These are phyloP conservation scores for Tachyglossus aculeatus DNA, from an alignment of 2,797 vertebrate species.

Conservation along the genomic window DNA sequence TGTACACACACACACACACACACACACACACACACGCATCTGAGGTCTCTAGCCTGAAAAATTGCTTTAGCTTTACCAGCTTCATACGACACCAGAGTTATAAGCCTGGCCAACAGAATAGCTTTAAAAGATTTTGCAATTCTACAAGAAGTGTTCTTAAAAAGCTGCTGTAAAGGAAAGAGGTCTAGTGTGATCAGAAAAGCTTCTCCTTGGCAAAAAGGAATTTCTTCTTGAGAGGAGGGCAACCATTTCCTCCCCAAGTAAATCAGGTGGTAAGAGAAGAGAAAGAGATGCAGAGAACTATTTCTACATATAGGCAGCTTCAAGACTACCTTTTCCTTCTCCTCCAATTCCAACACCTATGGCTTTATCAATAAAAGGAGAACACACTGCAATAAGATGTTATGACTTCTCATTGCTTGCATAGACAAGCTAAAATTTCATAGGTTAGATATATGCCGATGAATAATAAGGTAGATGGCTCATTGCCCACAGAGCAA, in stretches of 20 bases:
- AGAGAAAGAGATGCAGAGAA: background rate
- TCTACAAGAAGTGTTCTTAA: too few species aligned
- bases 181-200: too few species aligned
- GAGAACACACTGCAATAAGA: conserved; percentile 9
- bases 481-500: background rate
- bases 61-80: too few species aligned
- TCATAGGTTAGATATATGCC: conserved; percentile 17
- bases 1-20: too few species aligned
- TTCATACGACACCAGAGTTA: too few species aligned
- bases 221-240: background rate
- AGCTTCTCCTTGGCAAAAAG: background rate
- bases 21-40: too few species aligned
- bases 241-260: background rate
- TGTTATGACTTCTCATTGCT: conserved; percentile 14
- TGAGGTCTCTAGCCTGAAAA: too few species aligned
- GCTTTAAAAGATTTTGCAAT: too few species aligned
- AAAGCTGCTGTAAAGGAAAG: too few species aligned
- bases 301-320: background rate
- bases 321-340: background rate
- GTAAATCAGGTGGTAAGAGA: background rate
- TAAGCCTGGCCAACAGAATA: too few species aligned
- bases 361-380: conserved; percentile 9
- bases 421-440: conserved; percentile 18
- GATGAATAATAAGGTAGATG: conserved; percentile 1
- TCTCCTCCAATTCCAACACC: conserved; percentile 7